A percentile compares a stretch with the other conserved stretches of the same genome.
These are phyloP conservation scores for Campoplex capitator DNA, from an alignment of 2,888 invertebrate species.

Conservation along the genomic window DNA sequence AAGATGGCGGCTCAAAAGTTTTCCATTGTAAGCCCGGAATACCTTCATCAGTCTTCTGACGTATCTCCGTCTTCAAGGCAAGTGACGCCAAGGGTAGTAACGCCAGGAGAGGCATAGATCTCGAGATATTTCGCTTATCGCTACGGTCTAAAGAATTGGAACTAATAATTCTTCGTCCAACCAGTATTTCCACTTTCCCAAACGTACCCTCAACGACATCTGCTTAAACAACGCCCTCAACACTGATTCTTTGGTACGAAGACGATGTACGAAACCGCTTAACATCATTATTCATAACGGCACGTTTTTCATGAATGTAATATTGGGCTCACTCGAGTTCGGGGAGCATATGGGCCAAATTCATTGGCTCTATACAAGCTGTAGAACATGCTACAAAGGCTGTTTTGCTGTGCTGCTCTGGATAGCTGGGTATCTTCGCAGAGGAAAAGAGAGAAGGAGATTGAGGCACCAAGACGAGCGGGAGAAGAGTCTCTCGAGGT, in stretches of 20 bases:
- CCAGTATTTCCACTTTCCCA: neutral
- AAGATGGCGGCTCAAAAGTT: neutral
- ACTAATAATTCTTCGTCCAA: neutral
- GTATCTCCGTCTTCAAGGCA: too few species aligned
- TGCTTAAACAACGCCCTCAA: neutral
- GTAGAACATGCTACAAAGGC: conserved; percentile 23
- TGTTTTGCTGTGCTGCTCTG: neutral
- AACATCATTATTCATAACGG: conserved; percentile 7
- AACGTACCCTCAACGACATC: neutral
- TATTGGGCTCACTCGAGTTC: neutral
- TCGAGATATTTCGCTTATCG: neutral
- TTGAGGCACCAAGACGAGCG: conserved; percentile 32
- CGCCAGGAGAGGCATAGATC: neutral
- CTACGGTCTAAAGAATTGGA: neutral
- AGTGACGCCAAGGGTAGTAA: neutral
- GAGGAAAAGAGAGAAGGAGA: neutral
- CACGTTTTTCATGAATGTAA: conserved; percentile 9
- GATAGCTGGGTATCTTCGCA: neutral
- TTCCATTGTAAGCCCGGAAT: neutral
- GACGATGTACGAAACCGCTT: neutral
- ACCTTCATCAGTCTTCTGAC: neutral
- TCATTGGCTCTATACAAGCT: neutral
- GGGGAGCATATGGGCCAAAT: conserved; percentile 15
- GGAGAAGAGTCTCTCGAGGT: conserved; percentile 26
- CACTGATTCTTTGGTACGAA: neutral